Conservation (phyloP, 2,888 invertebrate species). For the Thumatha senex region DNA sequence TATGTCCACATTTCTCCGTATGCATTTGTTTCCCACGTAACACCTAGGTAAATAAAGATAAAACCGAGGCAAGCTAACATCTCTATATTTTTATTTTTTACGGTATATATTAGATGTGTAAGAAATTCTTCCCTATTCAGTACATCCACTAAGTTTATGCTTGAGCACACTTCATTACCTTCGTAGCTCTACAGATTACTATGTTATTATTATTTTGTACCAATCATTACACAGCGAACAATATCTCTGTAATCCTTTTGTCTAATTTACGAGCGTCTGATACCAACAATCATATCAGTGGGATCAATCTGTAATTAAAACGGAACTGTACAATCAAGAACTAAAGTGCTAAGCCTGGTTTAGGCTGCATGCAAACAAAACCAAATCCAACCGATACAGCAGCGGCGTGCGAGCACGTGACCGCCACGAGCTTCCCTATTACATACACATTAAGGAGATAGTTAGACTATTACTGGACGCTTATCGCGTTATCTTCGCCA, state of each 20-base stretch:
- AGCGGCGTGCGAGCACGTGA: slow-evolving; percentile 45
- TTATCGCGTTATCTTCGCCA: slow-evolving; percentile 74
- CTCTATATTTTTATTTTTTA: too few species aligned
- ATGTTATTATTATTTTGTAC: slow-evolving; percentile 36
- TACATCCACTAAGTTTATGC: neutral
- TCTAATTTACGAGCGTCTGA: slow-evolving; percentile 65
- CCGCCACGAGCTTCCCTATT: slow-evolving; percentile 65
- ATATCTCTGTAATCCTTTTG: slow-evolving; percentile 54
- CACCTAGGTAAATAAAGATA: too few species aligned
- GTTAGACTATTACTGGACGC: slow-evolving; percentile 68
- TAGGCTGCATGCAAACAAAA: slow-evolving; percentile 61
- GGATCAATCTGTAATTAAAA: slow-evolving; percentile 78
- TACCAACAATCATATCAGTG: slow-evolving; percentile 53
- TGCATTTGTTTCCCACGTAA: too few species aligned
- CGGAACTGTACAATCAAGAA: slow-evolving; percentile 50
- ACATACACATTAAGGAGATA: slow-evolving; percentile 74
- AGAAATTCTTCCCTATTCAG: too few species aligned
- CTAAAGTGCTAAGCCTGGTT: slow-evolving; percentile 77
- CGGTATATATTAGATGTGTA: too few species aligned
- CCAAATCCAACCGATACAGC: slow-evolving; percentile 15
- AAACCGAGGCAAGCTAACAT: too few species aligned
- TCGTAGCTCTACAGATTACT: slow-evolving; percentile 20
- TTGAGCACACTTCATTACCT: slow-evolving; percentile 16
- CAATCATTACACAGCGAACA: slow-evolving; percentile 30
- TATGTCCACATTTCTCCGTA: too few species aligned